These are phyloP conservation scores for Listronotus bonariensis DNA, from an alignment of 1,140 invertebrate species.

Conservation along the genomic window DNA sequence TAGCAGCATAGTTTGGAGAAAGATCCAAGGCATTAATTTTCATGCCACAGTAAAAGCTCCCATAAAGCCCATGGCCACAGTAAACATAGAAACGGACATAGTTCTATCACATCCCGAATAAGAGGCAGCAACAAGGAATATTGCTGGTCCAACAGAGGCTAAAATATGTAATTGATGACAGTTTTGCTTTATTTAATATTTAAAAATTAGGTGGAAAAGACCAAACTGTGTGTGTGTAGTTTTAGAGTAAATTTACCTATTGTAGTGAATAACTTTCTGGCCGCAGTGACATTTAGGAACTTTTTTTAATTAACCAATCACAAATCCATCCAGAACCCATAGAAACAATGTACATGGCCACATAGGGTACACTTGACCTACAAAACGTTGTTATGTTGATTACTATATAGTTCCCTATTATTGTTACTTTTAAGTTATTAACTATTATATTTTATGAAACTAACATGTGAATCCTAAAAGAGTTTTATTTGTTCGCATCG, in stretches of 20 bases:
- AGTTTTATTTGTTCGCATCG: no score
- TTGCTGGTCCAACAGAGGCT: slow-evolving; percentile 74
- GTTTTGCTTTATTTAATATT: no score
- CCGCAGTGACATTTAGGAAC: slow-evolving; percentile 63
- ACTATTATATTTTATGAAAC: no score
- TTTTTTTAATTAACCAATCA: slow-evolving; percentile 67
- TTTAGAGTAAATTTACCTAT: slow-evolving; percentile 63
- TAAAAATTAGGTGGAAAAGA: no score
- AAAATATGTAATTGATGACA: slow-evolving; percentile 50
- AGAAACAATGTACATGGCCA: slow-evolving; percentile 74
- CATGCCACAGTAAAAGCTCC: slow-evolving; percentile 77
- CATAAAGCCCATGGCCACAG: slow-evolving; percentile 74
- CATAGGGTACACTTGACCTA: slow-evolving; percentile 68
- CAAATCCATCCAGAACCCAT: slow-evolving; percentile 68
- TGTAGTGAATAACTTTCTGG: slow-evolving; percentile 74
- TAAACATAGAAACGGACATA: slow-evolving; percentile 67
- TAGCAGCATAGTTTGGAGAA: slow-evolving; percentile 80
- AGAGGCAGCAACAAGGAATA: slow-evolving; percentile 78
- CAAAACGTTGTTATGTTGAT: not conserved
- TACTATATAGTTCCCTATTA: not conserved
- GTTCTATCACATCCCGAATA: slow-evolving; percentile 75
- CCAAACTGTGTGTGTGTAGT: no score
- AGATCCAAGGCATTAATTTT: slow-evolving; percentile 85
- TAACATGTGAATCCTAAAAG: no score
- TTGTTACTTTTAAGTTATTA: no score